Evolutionary conservation across 53 echinoderm and acorn worm genomes (phyloP).

Genomic region (Pentamera pediparva): DNA sequence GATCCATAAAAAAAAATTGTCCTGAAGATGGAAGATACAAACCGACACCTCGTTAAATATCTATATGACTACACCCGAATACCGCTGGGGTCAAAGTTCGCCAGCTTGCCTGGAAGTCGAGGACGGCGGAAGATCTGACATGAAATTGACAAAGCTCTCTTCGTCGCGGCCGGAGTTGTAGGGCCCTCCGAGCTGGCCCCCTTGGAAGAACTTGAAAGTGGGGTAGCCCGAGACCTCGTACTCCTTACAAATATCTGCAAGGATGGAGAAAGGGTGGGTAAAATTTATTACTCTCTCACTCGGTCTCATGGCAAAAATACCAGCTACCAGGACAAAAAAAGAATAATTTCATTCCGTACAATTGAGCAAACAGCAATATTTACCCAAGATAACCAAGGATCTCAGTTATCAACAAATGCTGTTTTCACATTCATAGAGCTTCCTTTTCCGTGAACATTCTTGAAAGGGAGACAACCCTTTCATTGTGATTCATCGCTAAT

Average conservation of each 20-base stretch:
- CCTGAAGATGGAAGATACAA: background rate
- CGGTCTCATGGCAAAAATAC: background rate
- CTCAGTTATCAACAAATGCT: too few relatives aligned
- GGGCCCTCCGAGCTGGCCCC: constrained; percentile 46
- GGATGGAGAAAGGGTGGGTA: too few relatives aligned
- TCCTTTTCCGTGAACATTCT: too few relatives aligned
- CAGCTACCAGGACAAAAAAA: too few relatives aligned
- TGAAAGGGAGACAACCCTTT: too few relatives aligned
- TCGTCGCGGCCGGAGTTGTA: constrained; percentile 63
- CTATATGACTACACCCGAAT: background rate
- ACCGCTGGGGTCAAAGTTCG: constrained; percentile 3
- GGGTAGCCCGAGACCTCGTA: constrained; percentile 75
- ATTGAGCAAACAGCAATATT: too few relatives aligned
- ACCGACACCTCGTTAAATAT: background rate
- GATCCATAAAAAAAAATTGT: background rate
- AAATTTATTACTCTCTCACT: too few relatives aligned
- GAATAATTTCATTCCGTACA: too few relatives aligned
- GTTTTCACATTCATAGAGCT: too few relatives aligned
- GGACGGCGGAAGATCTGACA: constrained; percentile 35
- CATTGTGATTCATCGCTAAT: too few relatives aligned
- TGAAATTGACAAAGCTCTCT: constrained; percentile 59
- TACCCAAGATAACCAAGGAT: too few relatives aligned
- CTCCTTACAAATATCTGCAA: constrained; percentile 59
- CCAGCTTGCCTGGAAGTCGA: constrained; percentile 9
- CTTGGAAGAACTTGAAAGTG: constrained; percentile 76